Evolutionary conservation across 2,113 vertebrate species (phyloP), one percentile per base, ranked within the genome.

Genomic region (Seriola dumerili): DNA sequence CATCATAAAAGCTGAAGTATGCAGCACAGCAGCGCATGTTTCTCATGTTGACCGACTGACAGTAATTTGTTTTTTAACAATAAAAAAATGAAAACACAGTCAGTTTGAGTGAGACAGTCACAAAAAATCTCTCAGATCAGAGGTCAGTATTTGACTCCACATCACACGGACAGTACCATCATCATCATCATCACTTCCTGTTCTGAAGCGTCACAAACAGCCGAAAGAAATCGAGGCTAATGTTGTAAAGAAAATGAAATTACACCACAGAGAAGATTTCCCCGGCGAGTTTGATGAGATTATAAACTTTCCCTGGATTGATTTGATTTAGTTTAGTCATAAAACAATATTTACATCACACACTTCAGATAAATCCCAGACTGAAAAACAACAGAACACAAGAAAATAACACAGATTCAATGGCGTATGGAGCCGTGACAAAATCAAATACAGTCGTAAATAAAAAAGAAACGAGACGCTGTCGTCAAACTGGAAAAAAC

Each of bases 231-330:
- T 21, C 17, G 8, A 52, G 17, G 5, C 19, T 19, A 11, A 55
- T 23, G 8, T 3, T 19, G 11, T 55, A 73, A 52, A 32, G 4
- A 3, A 25, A 59, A 74, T 42, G 1, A 44, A 38, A 80, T 80
- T 57, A 76, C 32, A 72, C 14, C 10, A 8, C 67, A 58, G 58
- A 59, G 55, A 59, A 76, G 48, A 84, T 80, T 80, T 80, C 72
- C 81, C 68, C 76, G n/a, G 72, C 12, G 77, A 69, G 50, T 59
- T 36, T 64, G 48, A 83, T 32, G 23, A 2, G 25, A 59, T 52
- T 68, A 72, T 5, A 4, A 69, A 50, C 46, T 71, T 29, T 21
- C 65, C 16, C 12, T 13, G 10, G 21, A 61, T 69, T 40, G 46
- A 50, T 81, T 65, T 63, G 72, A 87, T 80, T 58, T 32, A 25